Percentiles rank a stretch among this genome's conserved stretches.
Conservation (phyloP, 2,888 invertebrate genomes). For the Endomychus coccineus region DNA sequence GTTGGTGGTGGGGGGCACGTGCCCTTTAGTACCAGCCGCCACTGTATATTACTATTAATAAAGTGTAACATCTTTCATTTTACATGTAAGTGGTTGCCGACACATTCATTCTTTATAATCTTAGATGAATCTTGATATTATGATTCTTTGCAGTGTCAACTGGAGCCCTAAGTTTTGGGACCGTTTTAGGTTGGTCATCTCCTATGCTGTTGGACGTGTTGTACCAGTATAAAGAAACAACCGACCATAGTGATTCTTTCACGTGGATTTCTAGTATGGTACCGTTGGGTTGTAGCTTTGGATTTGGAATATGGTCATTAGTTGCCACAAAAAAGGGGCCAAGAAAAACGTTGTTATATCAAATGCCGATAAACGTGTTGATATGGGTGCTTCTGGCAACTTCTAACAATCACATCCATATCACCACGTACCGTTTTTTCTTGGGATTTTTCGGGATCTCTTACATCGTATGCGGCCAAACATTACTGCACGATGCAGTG, state of each 20-base stretch:
- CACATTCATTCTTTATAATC: not conserved
- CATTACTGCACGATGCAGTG: slow-evolving; percentile 23
- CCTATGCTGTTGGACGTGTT: slow-evolving; percentile 18
- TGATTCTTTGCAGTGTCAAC: slow-evolving; percentile 24
- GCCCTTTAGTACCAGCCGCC: too few relatives aligned
- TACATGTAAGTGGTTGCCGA: too few relatives aligned
- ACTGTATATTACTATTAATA: too few relatives aligned
- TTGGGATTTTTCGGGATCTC: slow-evolving; percentile 26
- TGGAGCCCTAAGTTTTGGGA: slow-evolving; percentile 27
- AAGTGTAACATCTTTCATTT: too few relatives aligned
- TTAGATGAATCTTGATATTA: not conserved
- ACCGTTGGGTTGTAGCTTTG: slow-evolving; percentile 26
- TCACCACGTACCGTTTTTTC: slow-evolving; percentile 21
- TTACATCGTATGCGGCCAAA: slow-evolving; percentile 25
- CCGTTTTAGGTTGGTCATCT: slow-evolving; percentile 27
- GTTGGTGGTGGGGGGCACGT: too few relatives aligned
- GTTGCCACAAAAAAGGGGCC: slow-evolving; percentile 27
- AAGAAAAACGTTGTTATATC: slow-evolving; percentile 24
- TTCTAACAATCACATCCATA: not conserved
- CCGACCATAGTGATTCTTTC: slow-evolving; percentile 5
- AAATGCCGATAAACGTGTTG: slow-evolving; percentile 23
- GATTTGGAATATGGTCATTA: slow-evolving; percentile 24
- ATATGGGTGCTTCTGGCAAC: slow-evolving; percentile 21
- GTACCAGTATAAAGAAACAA: not conserved
- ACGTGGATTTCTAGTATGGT: slow-evolving; percentile 23